Evolutionary conservation across 1,140 invertebrate species (phyloP).

Genomic region (Drosophila tsacasi): DNA sequence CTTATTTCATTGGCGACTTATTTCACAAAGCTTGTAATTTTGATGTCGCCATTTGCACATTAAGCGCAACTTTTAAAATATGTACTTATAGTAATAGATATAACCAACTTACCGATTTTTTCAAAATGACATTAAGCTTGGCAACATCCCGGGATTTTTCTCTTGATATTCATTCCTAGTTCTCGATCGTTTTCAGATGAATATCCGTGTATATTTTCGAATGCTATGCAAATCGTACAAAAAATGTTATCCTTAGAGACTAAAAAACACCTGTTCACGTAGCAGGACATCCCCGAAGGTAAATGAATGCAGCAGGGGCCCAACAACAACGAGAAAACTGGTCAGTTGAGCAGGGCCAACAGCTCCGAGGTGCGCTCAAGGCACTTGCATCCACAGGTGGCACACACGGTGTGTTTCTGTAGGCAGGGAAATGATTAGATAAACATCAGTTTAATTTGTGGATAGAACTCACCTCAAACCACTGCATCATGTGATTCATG

Average conservation of each 20-base stretch:
- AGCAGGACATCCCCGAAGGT: slow-evolving; percentile 1
- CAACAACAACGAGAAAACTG: background rate
- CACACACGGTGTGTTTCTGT: slow-evolving; percentile 86
- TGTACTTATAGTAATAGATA: too few relatives aligned
- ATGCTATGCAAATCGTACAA: slow-evolving; percentile 44
- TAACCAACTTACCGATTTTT: background rate
- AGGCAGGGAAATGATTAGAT: slow-evolving; percentile 36
- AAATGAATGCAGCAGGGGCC: background rate
- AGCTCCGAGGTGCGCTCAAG: slow-evolving; percentile 87
- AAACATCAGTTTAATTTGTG: too few relatives aligned
- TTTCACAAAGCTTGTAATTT: too few relatives aligned
- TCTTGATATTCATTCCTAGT: background rate
- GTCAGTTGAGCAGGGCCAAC: slow-evolving; percentile 65
- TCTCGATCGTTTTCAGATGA: slow-evolving; percentile 1
- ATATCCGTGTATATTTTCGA: slow-evolving; percentile 32
- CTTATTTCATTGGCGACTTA: too few relatives aligned
- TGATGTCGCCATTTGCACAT: too few relatives aligned
- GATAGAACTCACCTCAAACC: slow-evolving; percentile 91
- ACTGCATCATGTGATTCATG: slow-evolving; percentile 91
- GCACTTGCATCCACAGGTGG: slow-evolving; percentile 95
- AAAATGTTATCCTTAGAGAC: slow-evolving; percentile 42
- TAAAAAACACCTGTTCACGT: slow-evolving; percentile 43
- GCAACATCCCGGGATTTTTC: too few relatives aligned
- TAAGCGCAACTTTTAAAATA: too few relatives aligned
- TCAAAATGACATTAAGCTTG: background rate